Percentiles rank a stretch among this genome's conserved stretches.
Conservation (phyloP, 1,140 invertebrate genomes). For the Hormaphis cornu region DNA sequence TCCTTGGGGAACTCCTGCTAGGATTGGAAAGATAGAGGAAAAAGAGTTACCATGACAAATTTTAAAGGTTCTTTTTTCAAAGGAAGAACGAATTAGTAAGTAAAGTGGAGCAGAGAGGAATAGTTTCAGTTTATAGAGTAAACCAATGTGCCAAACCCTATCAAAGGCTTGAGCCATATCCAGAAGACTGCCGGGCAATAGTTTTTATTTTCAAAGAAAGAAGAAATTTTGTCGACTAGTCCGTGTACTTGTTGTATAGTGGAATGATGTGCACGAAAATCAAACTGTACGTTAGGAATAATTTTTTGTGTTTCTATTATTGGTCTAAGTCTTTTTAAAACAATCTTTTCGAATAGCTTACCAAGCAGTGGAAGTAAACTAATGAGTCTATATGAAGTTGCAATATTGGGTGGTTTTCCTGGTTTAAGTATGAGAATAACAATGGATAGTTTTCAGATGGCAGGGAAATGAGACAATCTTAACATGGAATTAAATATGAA, state of each 20-base stretch:
- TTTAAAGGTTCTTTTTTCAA: not conserved
- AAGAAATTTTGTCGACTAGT: conserved; percentile 19
- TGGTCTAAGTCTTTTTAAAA: not conserved
- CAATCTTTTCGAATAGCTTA: no score
- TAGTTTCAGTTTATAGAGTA: no score
- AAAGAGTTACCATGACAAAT: no score
- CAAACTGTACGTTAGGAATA: conserved; percentile 41
- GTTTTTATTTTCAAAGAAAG: no score
- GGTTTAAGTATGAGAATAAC: conserved; percentile 40
- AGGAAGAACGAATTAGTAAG: not conserved
- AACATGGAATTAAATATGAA: not conserved
- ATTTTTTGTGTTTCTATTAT: not conserved
- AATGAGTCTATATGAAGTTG: conserved; percentile 29
- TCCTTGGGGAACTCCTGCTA: conserved; percentile 40
- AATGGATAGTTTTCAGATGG: conserved; percentile 40
- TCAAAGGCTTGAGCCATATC: no score
- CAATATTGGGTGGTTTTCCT: conserved; percentile 38
- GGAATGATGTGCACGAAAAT: conserved; percentile 39
- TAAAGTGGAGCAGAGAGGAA: conserved; percentile 34
- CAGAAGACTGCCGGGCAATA: conserved; percentile 37
- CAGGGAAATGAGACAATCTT: not conserved
- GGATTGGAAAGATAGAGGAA: not conserved
- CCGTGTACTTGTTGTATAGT: conserved; percentile 38
- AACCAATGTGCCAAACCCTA: no score
- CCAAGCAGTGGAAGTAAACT: not conserved